Base-by-base conservation (phyloP, 2,113 vertebrate species). In the Rissa tridactyla region DNA sequence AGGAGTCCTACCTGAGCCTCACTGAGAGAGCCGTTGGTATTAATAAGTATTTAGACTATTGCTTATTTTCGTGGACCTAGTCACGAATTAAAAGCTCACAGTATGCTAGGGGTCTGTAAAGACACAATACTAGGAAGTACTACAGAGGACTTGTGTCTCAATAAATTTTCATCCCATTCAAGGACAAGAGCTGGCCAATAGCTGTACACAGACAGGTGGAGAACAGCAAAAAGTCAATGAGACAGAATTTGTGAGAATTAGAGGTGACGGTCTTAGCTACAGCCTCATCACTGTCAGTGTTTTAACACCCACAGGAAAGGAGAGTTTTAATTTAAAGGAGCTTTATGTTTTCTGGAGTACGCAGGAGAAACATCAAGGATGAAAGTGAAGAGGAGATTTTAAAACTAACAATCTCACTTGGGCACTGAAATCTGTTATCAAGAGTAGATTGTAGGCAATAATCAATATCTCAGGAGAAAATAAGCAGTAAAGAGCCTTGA, bases 71-170 rank as follows among this genome's bases (percentile, higher is more conserved):
- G 40, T 57, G 16, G 17, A 32, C 5, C 15, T 70, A 58, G 19
- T 40, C 5, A 46, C 9, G 17, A 49, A 40, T 27, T 0, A 0
- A 66, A 80, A 81, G 30, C 7, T 72, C 44, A 27, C 0, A 1
- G 7, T 29, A 25, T 29, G 8, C 0, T 2, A 47, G 11, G 5
- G 6, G 2, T 40, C 16, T 77, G 15, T 88, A 78, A 86, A 60
- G 38, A n/a, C 34, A 49, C 0, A 0, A 25, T 32, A 22, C 4
- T 34, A 11, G 1, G 8, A 58, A 40, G 4, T 20, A 34, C 7
- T 66, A 20, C 60, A 75, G 11, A 71, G 5, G 73, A 21, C 3
- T 18, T 46, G 6, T n/a, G 3, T 46, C 16, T 88, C 6, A 46
- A 92, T 12, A 11, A 57, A 17, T 72, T 69, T 91, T 46, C 1